A percentile compares a stretch with the other conserved stretches of the same genome.
Evolutionary conservation across 2,113 vertebrate genomes (phyloP).

Genomic region (Prietella phreatophila): DNA sequence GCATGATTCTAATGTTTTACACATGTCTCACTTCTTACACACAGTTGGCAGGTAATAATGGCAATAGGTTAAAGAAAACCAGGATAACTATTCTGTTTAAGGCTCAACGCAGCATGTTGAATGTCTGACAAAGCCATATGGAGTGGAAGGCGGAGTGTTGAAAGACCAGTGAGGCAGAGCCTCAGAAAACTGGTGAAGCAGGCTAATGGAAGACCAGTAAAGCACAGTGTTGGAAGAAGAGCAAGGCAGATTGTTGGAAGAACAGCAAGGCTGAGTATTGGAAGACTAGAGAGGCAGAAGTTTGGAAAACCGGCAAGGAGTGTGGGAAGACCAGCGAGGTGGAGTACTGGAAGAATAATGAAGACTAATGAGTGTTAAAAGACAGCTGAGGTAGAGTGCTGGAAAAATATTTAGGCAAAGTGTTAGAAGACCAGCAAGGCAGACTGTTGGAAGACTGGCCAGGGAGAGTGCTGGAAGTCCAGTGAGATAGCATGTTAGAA

Average conservation of each 20-base stretch:
- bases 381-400: background rate
- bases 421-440: background rate
- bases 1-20: background rate
- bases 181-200: background rate
- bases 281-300: background rate
- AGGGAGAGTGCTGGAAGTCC: background rate
- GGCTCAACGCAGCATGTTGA: background rate
- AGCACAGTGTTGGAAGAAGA: background rate
- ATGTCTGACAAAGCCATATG: background rate
- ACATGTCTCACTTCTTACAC: background rate
- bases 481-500: too few relatives aligned
- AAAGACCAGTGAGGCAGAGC: background rate
- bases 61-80: background rate
- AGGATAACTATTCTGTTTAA: background rate
- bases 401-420: background rate
- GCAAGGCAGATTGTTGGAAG: background rate
- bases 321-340: background rate
- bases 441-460: background rate
- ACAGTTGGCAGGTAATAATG: background rate
- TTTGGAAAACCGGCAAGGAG: background rate
- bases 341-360: background rate
- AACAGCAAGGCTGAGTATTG: background rate
- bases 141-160: background rate
- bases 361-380: background rate
- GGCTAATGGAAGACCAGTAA: background rate